A percentile compares a stretch with the other conserved stretches of the same genome.
These are phyloP conservation scores for Promerops cafer DNA, from an alignment of 2,113 vertebrate species.

Conservation along the genomic window DNA sequence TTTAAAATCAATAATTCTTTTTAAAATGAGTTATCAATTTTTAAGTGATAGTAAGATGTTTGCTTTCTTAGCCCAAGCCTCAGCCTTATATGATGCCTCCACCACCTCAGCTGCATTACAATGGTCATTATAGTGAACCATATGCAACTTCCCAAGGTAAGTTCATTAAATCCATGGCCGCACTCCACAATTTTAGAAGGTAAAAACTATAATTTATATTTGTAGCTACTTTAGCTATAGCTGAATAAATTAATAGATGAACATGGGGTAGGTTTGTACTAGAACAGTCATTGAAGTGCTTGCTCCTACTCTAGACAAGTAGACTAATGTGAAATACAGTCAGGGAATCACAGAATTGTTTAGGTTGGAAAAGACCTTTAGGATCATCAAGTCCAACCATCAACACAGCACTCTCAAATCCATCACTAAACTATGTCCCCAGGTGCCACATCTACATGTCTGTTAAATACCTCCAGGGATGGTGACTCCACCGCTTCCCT, in stretches of 20 bases:
- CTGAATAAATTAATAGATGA: neutral
- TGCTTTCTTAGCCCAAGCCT: slow-evolving; percentile 82
- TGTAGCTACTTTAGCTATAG: neutral
- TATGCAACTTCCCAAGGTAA: slow-evolving; percentile 95
- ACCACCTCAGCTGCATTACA: slow-evolving; percentile 90
- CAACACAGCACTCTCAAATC: neutral
- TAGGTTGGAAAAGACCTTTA: neutral
- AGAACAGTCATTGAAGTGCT: neutral
- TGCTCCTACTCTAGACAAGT: neutral
- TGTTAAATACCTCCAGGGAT: neutral
- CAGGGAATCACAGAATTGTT: neutral
- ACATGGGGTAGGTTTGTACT: neutral
- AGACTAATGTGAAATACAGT: neutral
- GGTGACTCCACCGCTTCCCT: neutral
- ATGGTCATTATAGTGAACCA: slow-evolving; percentile 89
- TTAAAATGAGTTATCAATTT: neutral
- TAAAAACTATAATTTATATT: neutral
- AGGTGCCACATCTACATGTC: neutral
- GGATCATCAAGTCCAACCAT: neutral
- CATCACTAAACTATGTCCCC: neutral
- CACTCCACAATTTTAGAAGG: neutral
- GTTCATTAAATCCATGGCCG: neutral
- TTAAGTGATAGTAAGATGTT: slow-evolving; percentile 12
- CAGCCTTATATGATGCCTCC: slow-evolving; percentile 90
- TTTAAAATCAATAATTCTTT: neutral